phyloP scores from a whole-genome alignment of 2,797 vertebrate genomes.

The Chiloscyllium punctatum region DNA sequence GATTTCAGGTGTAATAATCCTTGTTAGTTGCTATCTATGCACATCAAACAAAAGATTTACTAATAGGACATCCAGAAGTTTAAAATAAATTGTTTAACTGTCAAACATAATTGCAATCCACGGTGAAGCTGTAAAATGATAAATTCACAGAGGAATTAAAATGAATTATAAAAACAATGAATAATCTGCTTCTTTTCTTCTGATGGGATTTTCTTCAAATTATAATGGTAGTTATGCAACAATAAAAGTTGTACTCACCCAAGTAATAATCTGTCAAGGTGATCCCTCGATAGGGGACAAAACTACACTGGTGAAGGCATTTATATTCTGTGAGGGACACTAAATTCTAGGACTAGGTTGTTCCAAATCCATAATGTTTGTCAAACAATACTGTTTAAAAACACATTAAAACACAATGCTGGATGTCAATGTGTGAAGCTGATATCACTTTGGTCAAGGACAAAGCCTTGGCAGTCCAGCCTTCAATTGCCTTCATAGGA shows the following conservation, averaged over 20 bases:
- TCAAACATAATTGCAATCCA: neutral
- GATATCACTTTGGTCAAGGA: constrained; percentile 22
- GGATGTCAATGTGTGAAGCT: neutral
- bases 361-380: neutral
- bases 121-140: neutral
- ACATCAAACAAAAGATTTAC: neutral
- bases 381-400: neutral
- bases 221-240: neutral
- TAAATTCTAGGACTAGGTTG: neutral
- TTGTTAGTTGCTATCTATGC: neutral
- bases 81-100: neutral
- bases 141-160: neutral
- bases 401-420: neutral
- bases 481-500: neutral
- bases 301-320: neutral
- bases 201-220: neutral
- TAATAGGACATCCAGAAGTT: neutral
- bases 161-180: neutral
- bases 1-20: neutral
- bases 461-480: neutral
- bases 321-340: neutral
- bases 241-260: neutral
- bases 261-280: no score
- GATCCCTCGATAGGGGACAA: neutral
- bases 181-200: neutral